Evolutionary conservation across 2,113 vertebrate species (phyloP), one percentile per base, ranked within the genome.

Genomic region (Nipponia nippon): DNA sequence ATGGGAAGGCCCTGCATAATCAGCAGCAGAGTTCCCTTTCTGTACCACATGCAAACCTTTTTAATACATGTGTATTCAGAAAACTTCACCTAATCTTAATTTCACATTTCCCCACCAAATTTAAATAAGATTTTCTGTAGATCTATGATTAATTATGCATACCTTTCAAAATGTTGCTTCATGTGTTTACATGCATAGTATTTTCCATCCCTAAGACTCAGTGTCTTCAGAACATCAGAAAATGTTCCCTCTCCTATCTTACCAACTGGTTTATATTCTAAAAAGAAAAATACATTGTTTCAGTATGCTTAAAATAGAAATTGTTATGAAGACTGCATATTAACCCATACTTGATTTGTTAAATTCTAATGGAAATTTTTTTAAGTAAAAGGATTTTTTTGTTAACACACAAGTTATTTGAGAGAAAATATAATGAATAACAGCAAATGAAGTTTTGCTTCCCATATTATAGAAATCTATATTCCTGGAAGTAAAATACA

Each of bases 181-280:
- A 98, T 98, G 27, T 98, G 98, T 96, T 99, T 99, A 93, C 99
- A 99, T 0, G 98, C 99, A 47, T 98, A 99, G 95, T 96, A 98
- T 85, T 98, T 98, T 22, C 98, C 98, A 88, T 99, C 98, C 92
- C 98, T 98, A 83, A 99, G 97, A 96, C 94, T 99, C 95, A 98
- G 98, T 42, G 98, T 98, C 98, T 99, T 99, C 96, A 98, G 91
- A 79, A 99, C 98, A 90, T 99, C 98, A 56, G 99, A 99, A 98
- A 99, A 99, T 3, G 98, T 98, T n/a, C 99, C 99, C 91, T 99
- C 99, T 72, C 99, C 99, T 91, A 99, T 99, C 93, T 99, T 99
- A 97, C 98, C 97, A 90, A 99, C 94, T 79, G 97, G 75, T 98
- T 98, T 99, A 94, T 99, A 99, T 96, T 98, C 99, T 99, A 69